Evolutionary conservation across 2,113 vertebrate genomes (phyloP), one percentile per base, ranked within the genome.

Genomic region (Pachycephala philippinensis): DNA sequence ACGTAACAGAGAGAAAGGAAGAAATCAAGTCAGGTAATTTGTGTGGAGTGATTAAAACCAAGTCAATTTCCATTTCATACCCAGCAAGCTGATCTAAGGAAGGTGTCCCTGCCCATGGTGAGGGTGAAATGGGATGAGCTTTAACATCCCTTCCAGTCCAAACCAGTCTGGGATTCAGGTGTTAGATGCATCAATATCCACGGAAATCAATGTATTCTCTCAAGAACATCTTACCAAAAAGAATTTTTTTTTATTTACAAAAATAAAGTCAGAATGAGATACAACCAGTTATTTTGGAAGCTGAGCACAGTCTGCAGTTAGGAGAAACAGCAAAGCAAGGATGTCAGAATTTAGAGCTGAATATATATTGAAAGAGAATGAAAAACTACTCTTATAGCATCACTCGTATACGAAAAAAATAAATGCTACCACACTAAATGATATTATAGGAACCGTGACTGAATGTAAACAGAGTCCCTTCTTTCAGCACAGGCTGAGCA

Each of bases 391-490:
- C 9, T 12, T 18, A 35, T 1, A 49, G 4, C 11, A 59, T 15
- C 14, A 33, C 7, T 39, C 4, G 1, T 4, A 9, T 2, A 30
- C 0, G 14, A 6, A n/a, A 30, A 72, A 89, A 57, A 20, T 1
- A 44, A 56, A 18, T 5, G 18, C 8, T 1, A 8, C 16, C 52
- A 24, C 1, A 27, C 6, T 13, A 3, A 39, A 8, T 17, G 3
- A 2, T 4, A 9, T 1, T 5, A 9, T 7, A 10, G 2, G 11
- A 88, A 9, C 50, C 7, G 27, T 0, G 14, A 30, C 6, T 14
- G 15, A 26, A 23, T 0, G 8, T 5, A 53, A 57, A 19, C 11
- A 0, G 24, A 50, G 18, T 1, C 42, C 3, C 10, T 13, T 17
- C 15, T 39, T 35, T 18, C 72, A 65, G 63, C 44, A 33, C 39